Evolutionary conservation across 2,113 vertebrate species (phyloP), one percentile per base, ranked within the genome.

Genomic region (Lycaon pictus): DNA sequence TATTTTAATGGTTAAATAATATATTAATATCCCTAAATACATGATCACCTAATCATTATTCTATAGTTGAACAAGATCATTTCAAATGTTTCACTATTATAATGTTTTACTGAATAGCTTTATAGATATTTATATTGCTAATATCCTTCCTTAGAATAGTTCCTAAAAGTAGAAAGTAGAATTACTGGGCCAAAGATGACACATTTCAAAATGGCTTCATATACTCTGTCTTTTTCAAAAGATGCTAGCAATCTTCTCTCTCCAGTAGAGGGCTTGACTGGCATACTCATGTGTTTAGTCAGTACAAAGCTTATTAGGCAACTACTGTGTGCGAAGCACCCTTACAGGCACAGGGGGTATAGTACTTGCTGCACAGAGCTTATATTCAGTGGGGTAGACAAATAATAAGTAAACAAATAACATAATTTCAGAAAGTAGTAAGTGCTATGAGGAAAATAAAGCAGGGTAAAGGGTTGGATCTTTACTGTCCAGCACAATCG

Each of bases 21-120:
- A 69, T 19, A 93, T 56, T 86, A 43, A 94, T 65, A 90, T 48
- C 8, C 53, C 69, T 85, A 65, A 65, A 82, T 35, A 88, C 71
- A 74, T 22, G 13, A 93, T 77, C 83, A 88, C 53, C 84, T 90
- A 77, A 93, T 58, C 62, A 86, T 77, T 76, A 88, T 23, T 63
- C 56, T 60, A 60, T 71, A 60, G 32, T 58, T 79, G 25, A 37
- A 17, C 13, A 67, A 63, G 17, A 84, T 37, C 53, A 9, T n/a
- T 93, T 76, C 37, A 93, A 22, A 16, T 17, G 67, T 65, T 88
- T 89, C 72, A 79, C 15, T 69, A n/a, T 79, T 84, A 84, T 20
- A 84, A 67, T 32, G 37, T 69, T 43, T 22, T 13, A 77, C 51
- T n/a, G 2, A 79, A 77, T 76, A 93, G 2, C n/a, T 69, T 60